phyloP scores from a whole-genome alignment of 1,140 invertebrate genomes.

The Neotoxoptera formosana region DNA sequence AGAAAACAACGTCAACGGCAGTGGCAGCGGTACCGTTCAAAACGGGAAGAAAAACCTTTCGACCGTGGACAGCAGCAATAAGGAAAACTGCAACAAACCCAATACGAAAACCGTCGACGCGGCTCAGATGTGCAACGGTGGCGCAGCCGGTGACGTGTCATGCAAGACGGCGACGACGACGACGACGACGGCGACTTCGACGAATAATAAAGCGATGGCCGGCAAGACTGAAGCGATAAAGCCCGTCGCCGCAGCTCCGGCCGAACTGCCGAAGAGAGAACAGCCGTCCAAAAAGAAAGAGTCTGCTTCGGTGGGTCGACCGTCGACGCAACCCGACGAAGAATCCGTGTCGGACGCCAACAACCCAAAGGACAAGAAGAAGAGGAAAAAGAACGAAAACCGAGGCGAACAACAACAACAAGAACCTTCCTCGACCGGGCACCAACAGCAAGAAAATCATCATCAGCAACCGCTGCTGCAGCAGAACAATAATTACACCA shows the following conservation, averaged over 20 bases:
- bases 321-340: background rate
- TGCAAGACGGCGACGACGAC: background rate
- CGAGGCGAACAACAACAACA: background rate
- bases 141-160: background rate
- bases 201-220: background rate
- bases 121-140: background rate
- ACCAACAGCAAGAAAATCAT: background rate
- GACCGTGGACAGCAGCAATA: background rate
- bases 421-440: background rate
- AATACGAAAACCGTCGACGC: background rate
- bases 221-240: background rate
- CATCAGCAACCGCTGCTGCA: background rate
- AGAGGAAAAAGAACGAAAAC: constrained; percentile 48
- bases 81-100: background rate
- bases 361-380: constrained; percentile 39
- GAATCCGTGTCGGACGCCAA: background rate
- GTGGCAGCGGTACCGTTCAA: background rate
- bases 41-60: background rate
- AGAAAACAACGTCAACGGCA: background rate
- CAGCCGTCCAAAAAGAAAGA: background rate
- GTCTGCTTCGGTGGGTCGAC: background rate
- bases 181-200: background rate
- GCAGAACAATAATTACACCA: background rate
- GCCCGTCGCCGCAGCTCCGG: too few relatives aligned
- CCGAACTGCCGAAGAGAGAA: constrained; percentile 13